Evolutionary conservation across 2,113 vertebrate genomes (phyloP), one percentile per base, ranked within the genome.

Genomic region (Arizona elegans): DNA sequence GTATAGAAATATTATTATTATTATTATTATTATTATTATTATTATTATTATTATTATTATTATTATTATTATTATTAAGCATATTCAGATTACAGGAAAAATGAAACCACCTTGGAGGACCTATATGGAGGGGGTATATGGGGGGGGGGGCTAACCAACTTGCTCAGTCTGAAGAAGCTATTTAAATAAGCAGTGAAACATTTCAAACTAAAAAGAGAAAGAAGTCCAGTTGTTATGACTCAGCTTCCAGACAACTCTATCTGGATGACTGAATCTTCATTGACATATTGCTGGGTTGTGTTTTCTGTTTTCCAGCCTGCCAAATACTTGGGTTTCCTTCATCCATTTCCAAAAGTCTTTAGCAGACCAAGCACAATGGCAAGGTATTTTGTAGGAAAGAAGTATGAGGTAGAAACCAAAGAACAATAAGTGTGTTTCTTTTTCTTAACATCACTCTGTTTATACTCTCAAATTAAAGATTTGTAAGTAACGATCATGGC

Each of bases 381-480:
- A 15, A 26, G 56, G 6, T 3, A 50, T 93, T 92, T 43, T 89
- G 17, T 21, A 58, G 4, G 56, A 12, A 29, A 33, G 93, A 29
- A 94, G 94, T 94, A 93, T 92, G 88, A 94, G 92, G 59, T n/a
- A 7, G 3, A 85, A 12, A 87, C 26, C 52, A 58, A 29, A 90
- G 58, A 88, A 94, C 87, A 92, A 92, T 13, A 54, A 47, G 65
- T 85, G 59, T 0, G 2, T 17, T 1, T 85, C 91, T 94, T 56
- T 87, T 87, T 38, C 59, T 43, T 95, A 91, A 93, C 91, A 87
- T 95, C 94, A 94, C 47, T 10, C 87, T 12, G 81, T 58, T 58
- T 91, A 75, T 94, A 94, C 92, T 92, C 93, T 94, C 92, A 94
- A 65, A 85, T 92, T 94, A 95, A 94, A 97, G 94, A 88, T 93